phyloP scores from a whole-genome alignment of 92 coral and sea anemone genomes.

The Porites cylindrica region DNA sequence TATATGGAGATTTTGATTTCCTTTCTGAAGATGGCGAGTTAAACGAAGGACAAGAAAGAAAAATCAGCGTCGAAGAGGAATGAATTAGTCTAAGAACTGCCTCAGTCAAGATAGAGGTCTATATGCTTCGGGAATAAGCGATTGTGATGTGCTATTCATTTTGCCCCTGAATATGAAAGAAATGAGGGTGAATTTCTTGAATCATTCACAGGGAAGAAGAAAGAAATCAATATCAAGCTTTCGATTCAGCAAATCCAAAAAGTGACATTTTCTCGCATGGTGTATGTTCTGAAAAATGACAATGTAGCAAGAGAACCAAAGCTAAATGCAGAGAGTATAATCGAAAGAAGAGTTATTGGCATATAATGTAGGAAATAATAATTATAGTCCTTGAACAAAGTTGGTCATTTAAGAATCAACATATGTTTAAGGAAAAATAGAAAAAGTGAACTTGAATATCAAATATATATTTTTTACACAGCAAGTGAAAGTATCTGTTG shows the following conservation, averaged over 20 bases:
- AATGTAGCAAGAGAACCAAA: background rate
- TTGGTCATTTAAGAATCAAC: background rate
- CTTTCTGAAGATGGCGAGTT: background rate
- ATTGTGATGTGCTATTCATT: no score
- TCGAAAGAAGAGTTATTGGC: background rate
- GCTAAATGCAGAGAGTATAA: background rate
- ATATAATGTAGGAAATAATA: background rate
- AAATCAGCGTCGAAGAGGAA: background rate
- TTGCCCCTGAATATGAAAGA: no score
- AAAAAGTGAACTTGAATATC: no score
- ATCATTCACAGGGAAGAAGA: no score
- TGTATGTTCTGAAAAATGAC: background rate
- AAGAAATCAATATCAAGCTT: no score
- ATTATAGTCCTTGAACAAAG: background rate
- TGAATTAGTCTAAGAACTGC: background rate
- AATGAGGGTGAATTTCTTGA: no score
- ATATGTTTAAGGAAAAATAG: background rate
- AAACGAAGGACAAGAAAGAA: background rate
- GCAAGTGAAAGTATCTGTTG: no score
- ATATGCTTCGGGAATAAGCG: no score
- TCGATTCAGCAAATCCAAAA: no score
- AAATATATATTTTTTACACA: no score
- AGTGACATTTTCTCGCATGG: background rate
- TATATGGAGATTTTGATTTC: background rate
- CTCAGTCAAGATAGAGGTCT: no score